phyloP scores from a whole-genome alignment of 2,888 invertebrate species.

The Entomobrya proxima region DNA sequence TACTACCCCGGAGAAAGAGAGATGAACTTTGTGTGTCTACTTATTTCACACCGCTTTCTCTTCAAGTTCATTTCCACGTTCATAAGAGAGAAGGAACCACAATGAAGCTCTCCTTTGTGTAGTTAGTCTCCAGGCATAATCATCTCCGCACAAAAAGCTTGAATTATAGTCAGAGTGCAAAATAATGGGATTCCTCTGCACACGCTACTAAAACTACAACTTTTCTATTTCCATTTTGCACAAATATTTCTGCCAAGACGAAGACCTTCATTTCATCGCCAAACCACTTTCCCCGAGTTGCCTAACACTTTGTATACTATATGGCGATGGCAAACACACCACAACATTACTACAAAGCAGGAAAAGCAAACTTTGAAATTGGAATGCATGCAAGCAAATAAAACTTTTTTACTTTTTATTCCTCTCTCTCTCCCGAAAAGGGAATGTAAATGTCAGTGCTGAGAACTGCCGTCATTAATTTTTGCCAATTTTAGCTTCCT shows the following conservation, averaged over 20 bases:
- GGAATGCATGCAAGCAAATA: not conserved
- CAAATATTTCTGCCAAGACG: not conserved
- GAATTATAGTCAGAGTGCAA: not conserved
- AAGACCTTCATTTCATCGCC: not conserved
- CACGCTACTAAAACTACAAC: too few relatives aligned
- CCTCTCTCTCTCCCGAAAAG: not conserved
- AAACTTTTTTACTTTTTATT: constrained; percentile 30
- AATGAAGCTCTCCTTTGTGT: not conserved
- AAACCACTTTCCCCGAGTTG: too few relatives aligned
- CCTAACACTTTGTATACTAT: too few relatives aligned
- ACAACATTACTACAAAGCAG: too few relatives aligned
- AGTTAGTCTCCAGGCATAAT: not conserved
- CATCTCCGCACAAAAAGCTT: not conserved
- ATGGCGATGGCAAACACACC: too few relatives aligned
- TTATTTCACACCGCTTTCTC: not conserved
- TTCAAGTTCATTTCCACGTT: not conserved
- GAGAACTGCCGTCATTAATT: constrained; percentile 31
- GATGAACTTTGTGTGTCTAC: not conserved
- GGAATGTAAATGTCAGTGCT: constrained; percentile 44
- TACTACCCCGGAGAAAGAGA: too few relatives aligned
- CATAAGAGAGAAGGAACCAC: not conserved
- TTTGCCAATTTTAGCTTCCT: constrained; percentile 52
- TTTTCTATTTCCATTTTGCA: not conserved
- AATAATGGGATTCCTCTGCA: not conserved
- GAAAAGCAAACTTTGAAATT: too few relatives aligned